Conservation (phyloP, 2,797 vertebrate species). For the Margarornis squamiger region DNA sequence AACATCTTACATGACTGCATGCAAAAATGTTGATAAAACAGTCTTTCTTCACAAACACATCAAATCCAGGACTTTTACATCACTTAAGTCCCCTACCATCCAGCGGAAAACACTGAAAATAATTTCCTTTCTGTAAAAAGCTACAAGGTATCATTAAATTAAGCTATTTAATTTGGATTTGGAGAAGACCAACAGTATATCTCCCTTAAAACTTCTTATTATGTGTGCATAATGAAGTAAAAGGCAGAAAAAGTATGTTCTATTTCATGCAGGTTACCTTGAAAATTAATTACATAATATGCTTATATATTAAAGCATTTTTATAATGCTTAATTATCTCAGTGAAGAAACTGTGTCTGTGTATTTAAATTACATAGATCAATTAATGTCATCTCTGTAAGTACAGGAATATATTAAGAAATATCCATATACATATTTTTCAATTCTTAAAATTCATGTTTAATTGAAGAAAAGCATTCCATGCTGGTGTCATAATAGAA, state of each 20-base stretch:
- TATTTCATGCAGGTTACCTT: neutral
- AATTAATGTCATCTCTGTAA: neutral
- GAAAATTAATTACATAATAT: neutral
- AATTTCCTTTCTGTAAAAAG: neutral
- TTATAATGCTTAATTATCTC: neutral
- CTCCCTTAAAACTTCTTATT: neutral
- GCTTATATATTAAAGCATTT: neutral
- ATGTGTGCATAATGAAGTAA: neutral
- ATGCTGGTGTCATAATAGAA: neutral
- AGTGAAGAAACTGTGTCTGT: neutral
- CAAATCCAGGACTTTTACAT: neutral
- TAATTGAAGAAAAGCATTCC: neutral
- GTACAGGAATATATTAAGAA: neutral
- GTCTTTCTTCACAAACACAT: neutral
- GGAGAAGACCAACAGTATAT: neutral
- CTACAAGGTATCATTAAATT: neutral
- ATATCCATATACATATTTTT: neutral
- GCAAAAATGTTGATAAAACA: neutral
- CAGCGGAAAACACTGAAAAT: neutral
- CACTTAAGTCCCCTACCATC: neutral
- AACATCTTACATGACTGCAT: neutral
- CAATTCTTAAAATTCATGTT: neutral
- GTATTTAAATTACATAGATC: neutral
- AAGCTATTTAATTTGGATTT: neutral
- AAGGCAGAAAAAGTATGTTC: neutral